Evolutionary conservation across 2,888 invertebrate genomes (phyloP).

Genomic region (Athrips mouffetella): DNA sequence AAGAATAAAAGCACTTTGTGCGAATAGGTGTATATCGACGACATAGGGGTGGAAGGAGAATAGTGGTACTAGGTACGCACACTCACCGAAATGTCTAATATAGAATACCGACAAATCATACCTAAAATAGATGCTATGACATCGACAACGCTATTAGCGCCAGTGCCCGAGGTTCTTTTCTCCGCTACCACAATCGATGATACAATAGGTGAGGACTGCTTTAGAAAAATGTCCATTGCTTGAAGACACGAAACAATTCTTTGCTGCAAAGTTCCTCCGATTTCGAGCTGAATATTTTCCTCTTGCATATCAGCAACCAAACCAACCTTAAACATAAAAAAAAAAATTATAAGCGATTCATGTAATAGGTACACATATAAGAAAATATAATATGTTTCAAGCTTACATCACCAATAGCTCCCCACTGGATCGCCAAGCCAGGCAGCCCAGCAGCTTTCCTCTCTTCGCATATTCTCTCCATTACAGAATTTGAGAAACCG

Average conservation of each 20-base stretch:
- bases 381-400: constrained; percentile 31
- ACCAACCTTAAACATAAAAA: constrained; percentile 74
- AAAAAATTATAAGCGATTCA: not conserved
- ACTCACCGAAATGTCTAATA: too few relatives aligned
- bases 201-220: constrained; percentile 83
- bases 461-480: constrained; percentile 92
- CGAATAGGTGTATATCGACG: too few relatives aligned
- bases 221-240: constrained; percentile 85
- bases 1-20: too few relatives aligned
- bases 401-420: constrained; percentile 92
- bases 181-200: constrained; percentile 93
- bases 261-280: constrained; percentile 91
- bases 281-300: constrained; percentile 82
- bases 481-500: constrained; percentile 92
- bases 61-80: too few relatives aligned
- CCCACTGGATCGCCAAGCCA: constrained; percentile 94
- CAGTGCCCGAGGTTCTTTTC: constrained; percentile 80
- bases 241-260: constrained; percentile 89
- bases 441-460: constrained; percentile 84
- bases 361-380: too few relatives aligned
- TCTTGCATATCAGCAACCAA: constrained; percentile 88
- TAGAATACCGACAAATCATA: constrained; percentile 28
- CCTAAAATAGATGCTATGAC: constrained; percentile 84
- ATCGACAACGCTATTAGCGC: constrained; percentile 83
- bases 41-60: too few relatives aligned